These are phyloP conservation scores for Ormyrus thymus DNA, from an alignment of 2,888 invertebrate species.

Conservation along the genomic window DNA sequence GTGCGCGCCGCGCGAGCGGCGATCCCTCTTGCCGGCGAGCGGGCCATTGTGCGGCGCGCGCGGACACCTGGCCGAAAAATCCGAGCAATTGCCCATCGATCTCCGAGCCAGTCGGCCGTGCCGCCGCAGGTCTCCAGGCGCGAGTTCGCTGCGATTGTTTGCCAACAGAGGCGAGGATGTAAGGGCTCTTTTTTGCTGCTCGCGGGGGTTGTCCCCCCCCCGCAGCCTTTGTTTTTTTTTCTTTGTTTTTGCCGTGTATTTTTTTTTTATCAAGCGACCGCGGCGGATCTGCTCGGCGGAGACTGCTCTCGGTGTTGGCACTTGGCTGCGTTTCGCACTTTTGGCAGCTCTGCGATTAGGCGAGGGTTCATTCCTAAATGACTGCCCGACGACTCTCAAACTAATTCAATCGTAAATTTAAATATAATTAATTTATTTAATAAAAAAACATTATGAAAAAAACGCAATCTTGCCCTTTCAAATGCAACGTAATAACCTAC, in stretches of 20 bases:
- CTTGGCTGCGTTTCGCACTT: too few relatives aligned
- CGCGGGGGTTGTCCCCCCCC: constrained; percentile 13
- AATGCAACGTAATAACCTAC: too few relatives aligned
- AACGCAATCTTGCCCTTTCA: too few relatives aligned
- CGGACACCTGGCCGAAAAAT: constrained; percentile 67
- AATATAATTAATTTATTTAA: too few relatives aligned
- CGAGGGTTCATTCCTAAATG: too few relatives aligned
- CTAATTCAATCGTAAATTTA: too few relatives aligned
- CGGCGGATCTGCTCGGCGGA: too few relatives aligned
- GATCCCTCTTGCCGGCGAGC: constrained; percentile 54
- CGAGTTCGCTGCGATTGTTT: constrained; percentile 57
- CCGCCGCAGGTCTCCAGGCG: not conserved
- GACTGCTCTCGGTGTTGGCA: too few relatives aligned
- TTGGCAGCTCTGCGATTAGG: too few relatives aligned
- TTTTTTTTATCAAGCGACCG: not conserved
- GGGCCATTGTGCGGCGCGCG: constrained; percentile 3
- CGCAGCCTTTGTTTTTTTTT: constrained; percentile 11
- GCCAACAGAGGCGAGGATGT: constrained; percentile 68
- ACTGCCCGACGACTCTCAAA: too few relatives aligned
- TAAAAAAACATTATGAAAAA: too few relatives aligned
- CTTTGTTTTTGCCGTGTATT: constrained; percentile 2
- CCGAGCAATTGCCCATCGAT: constrained; percentile 65
- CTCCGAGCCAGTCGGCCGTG: constrained; percentile 43
- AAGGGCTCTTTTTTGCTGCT: too few relatives aligned
- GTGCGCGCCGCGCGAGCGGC: constrained; percentile 63